Base-by-base conservation (phyloP, 37 sponge, comb jelly and placozoan genomes). In the Ianthella basta region DNA sequence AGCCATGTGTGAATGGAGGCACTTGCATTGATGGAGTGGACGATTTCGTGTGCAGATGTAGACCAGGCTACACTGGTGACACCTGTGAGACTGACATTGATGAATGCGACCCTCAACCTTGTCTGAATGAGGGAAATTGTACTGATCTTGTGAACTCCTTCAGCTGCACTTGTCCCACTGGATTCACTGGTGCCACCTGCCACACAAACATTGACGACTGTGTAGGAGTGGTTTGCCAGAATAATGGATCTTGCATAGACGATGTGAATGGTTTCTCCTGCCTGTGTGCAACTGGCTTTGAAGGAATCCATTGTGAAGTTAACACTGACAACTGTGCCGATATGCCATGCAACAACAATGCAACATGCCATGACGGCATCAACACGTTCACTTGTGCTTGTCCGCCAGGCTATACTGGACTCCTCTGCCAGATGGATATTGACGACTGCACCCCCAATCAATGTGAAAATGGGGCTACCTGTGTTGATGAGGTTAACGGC, bases 1-100 rank as follows among this genome's bases (percentile, higher is more conserved):
- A 55, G 37, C 85, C 85, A 6, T 84, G 85, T 55, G 36, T 55
- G 40, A 84, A 84, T 72, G 72, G 72, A 35, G 85, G 73, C 32
- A 70, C 74, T 55, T 84, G 85, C 39, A 60, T 72, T 23, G 85
- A 84, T 72, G 85, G 75, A 25, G 57, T 84, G 12, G 29, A 72
- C 55, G 24, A 55, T 50, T 69, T 55, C 75, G 32, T 59, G 1
- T 84, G 85, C 56, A 21, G 18, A 16, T 84, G 85, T 39, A 84
- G 21, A 40, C 25, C 27, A 60, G 85, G 85, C 18, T 84, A 72
- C 60, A 84, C 85, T 4, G 85, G 85, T 4, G 74, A 15, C 36
- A 72, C 15, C 6, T 84, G 85, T 72, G 75, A 84, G 30, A 54
- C 38, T 0, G 74, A 84, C 33, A 41, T 72, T 27, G 73, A 84